Percentiles rank a stretch among this genome's conserved stretches.
Evolutionary conservation across 2,113 vertebrate species (phyloP).

Genomic region (Orcinus orca): DNA sequence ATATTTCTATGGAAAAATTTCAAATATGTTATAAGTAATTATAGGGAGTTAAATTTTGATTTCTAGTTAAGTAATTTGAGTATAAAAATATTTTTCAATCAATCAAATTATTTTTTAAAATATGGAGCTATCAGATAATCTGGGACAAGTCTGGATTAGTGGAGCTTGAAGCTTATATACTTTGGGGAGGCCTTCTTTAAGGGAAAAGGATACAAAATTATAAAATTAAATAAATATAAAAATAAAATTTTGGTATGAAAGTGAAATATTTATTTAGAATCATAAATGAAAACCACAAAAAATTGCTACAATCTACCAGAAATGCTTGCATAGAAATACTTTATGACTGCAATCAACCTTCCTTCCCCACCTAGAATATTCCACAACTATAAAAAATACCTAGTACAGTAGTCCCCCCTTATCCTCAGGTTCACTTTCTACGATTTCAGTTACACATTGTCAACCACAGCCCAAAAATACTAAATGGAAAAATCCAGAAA

Average conservation of each 20-base stretch:
- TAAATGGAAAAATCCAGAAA: neutral
- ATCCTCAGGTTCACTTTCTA: accelerated
- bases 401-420: neutral
- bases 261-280: neutral
- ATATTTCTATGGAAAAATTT: neutral
- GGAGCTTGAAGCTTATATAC: neutral
- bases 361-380: neutral
- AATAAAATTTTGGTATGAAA: neutral
- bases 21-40: neutral
- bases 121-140: neutral
- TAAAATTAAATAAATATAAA: neutral
- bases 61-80: neutral
- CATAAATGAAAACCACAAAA: neutral
- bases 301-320: neutral
- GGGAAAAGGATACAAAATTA: neutral
- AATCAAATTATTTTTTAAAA: neutral
- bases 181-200: neutral
- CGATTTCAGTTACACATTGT: neutral
- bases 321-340: neutral
- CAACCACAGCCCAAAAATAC: neutral
- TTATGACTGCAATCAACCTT: neutral
- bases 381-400: neutral
- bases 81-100: neutral
- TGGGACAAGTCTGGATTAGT: neutral
- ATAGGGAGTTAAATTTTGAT: neutral